Percentiles rank a stretch among this genome's conserved stretches.
Conservation (phyloP, 2,888 invertebrate species). For the Amaurobius ferox region DNA sequence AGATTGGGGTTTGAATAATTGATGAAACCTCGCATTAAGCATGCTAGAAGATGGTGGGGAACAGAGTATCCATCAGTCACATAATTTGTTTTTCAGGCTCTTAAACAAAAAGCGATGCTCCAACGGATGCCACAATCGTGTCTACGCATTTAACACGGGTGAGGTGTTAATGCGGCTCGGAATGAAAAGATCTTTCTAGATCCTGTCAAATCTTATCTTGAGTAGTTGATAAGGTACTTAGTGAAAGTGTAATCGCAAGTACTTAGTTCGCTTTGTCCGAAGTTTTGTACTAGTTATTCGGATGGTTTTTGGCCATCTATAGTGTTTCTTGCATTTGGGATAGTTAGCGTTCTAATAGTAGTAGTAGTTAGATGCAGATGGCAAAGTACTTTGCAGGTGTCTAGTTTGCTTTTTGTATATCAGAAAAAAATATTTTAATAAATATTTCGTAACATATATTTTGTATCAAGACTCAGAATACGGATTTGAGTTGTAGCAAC, state of each 20-base stretch:
- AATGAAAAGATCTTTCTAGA: conserved; percentile 15
- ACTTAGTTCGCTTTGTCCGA: not conserved
- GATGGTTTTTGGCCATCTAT: not conserved
- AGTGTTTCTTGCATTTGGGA: not conserved
- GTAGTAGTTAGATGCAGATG: not conserved
- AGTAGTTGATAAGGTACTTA: conserved; percentile 18
- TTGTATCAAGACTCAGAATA: no score
- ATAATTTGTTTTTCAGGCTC: conserved; percentile 45
- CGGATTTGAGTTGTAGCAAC: no score
- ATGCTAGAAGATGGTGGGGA: conserved; percentile 42
- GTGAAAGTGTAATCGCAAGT: not conserved
- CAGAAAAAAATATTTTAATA: no score
- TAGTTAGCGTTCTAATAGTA: not conserved
- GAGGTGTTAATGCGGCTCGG: conserved; percentile 50
- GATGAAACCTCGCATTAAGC: conserved; percentile 54
- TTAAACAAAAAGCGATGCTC: conserved; percentile 52
- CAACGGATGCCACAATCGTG: conserved; percentile 50
- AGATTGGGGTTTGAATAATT: conserved; percentile 68
- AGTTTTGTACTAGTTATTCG: not conserved
- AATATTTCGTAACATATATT: no score
- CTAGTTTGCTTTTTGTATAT: not conserved
- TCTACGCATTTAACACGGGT: conserved; percentile 42
- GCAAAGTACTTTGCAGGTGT: not conserved
- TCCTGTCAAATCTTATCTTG: conserved; percentile 28
- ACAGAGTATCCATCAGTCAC: conserved; percentile 54